Base-by-base conservation (phyloP, 2,113 vertebrate species). In the Dasyornis broadbenti region DNA sequence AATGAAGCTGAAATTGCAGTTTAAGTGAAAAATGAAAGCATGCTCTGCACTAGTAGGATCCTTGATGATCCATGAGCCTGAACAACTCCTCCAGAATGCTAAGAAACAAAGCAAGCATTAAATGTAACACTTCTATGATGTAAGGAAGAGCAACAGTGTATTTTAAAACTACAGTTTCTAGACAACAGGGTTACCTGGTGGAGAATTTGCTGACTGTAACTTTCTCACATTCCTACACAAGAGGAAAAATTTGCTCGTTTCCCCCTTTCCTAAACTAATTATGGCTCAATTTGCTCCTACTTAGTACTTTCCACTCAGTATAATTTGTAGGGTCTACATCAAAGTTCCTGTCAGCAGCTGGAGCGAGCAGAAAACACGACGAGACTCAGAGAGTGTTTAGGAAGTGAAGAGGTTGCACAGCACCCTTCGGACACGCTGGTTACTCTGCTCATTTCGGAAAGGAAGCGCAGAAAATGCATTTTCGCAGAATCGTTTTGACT, bases 401-500 rank as follows among this genome's bases (percentile, higher is more conserved):
- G 77, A 54, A 49, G 27, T 0, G 24, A 45, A 11, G 1, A 27
- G 45, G 28, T 13, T 2, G 14, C 54, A 45, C 33, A 35, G 59
- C 40, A 28, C 23, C 54, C 73, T 9, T 7, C 0, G 10, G 35
- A 65, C 37, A 9, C 15, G 1, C 24, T 4, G 33, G 23, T 19
- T 40, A 37, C 54, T 56, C 19, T 3, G n/a, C 4, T 15, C n/a
- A 18, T 23, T 35, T 4, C 44, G 18, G n/a, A 50, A 61, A n/a
- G 9, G 7, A 9, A 16, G 21, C 4, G 2, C 37, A 19, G 7
- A 35, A 59, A n/a, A 33, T 0, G 1, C 1, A 1, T 13, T 47
- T 44, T 26, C 17, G 5, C 3, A 47, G 35, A 35, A 54, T 22
- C 8, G 10, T 17, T 35, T 21, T 13, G 53, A 8, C 5, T 16